Evolutionary conservation across 2,797 vertebrate species (phyloP), one percentile per base, ranked within the genome.

Genomic region (Mus minutoides): DNA sequence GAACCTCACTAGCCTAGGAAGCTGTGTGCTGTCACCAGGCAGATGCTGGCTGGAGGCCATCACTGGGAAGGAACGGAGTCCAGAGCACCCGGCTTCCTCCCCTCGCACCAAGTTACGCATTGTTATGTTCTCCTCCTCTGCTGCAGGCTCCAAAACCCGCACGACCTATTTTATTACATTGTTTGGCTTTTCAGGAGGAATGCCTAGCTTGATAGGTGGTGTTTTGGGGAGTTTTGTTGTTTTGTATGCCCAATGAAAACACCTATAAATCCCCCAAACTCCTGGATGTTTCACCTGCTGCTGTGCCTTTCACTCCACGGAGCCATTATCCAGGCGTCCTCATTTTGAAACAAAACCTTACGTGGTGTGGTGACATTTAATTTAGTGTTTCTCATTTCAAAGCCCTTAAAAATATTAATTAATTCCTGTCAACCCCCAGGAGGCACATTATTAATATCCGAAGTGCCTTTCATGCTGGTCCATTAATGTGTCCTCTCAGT

Each of bases 301-400:
- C 14, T 3, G 26, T 10, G 34, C 7, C 79, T 87, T 80, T 85
- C 46, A 14, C 6, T 14, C 77, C 12, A 5, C 0, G 14, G 9
- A 58, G 88, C 88, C 67, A 21, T 73, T 73, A 46, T 43, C 69
- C 75, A 7, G 94, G 91, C 75, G 3, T 78, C 75, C 86, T 58
- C 4, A 1, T 71, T 69, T 52, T 40, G 83, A 89, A 76, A 76
- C 92, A 88, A 86, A 94, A 37, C 94, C 88, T 76, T 78, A 67
- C 17, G 2, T 77, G 54, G 60, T 56, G 24, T 75, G 69, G 90
- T 95, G 96, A 93, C 95, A 95, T 97, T 97, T 96, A 96, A 96
- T 93, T 97, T 94, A 96, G 76, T 85, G 90, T 95, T 90, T 94
- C 93, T 97, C 97, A 93, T 97, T 97, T 93, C 93, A 93, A 40